Base-by-base conservation (phyloP, 1,140 invertebrate genomes). In the Drosophila cardini region DNA sequence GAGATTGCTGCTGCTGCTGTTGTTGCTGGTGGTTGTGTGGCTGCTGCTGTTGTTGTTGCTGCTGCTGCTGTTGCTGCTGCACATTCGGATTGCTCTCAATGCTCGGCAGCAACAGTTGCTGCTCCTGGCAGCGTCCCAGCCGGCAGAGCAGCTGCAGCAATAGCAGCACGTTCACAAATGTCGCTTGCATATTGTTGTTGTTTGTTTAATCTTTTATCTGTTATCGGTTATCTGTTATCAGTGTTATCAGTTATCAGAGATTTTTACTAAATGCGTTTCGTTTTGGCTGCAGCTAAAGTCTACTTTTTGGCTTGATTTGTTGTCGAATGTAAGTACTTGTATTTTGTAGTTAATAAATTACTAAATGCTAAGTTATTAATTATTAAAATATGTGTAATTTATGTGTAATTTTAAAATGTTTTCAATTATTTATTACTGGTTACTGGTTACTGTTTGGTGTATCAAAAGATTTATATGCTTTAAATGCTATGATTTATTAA, bases 321-420 rank as follows among this genome's bases (percentile, higher is more conserved):
- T 34, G 56, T 62, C 60, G 34, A 45, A 62, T 61, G 57, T 89
- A 84, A 84, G 81, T 84, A 84, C 60, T 62, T 15, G 43, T 60
- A 60, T 63, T 80, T 69, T 76, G 64, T 73, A 76, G 67, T 87
- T 87, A 86, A 86, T 86, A 86, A 86, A 86, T 86, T 86, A 86
- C 62, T 86, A 87, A 52, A 43, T 56, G 43, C 83, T 86, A 86
- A 42, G 43, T 58, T 68, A 26, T 67, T 83, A 83, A 58, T 72
- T 72, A 50, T 52, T 83, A 58, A 53, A 70, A 81, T 77, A 75
- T 76, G 42, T 56, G 61, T 76, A 71, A 62, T 53, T 50, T 46
- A 40, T 55, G 32, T 21, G 50, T 32, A 42, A 38, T 76, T 61
- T 65, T 7, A 18, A 58, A 73, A 72, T 62, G 36, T 46, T n/a